phyloP scores from a whole-genome alignment of 2,888 invertebrate species.

The Spilarctia lutea region DNA sequence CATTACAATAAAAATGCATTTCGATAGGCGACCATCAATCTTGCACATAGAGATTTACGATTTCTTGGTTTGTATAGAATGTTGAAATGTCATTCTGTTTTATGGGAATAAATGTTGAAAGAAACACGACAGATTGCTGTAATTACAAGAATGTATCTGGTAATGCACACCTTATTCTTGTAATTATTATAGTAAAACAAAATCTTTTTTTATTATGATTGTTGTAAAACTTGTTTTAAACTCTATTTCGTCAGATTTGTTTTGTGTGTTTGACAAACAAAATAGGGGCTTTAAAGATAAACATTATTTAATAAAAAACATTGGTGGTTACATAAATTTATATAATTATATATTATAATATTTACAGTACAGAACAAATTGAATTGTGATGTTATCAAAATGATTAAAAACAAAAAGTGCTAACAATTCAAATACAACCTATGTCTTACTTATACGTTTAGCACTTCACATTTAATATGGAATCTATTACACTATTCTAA shows the following conservation, averaged over 20 bases:
- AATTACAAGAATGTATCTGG: neutral
- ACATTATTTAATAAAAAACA: too few relatives aligned
- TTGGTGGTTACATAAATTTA: too few relatives aligned
- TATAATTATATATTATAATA: too few relatives aligned
- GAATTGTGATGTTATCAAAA: neutral
- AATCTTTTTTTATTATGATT: too few relatives aligned
- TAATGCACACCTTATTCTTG: neutral
- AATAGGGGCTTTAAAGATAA: too few relatives aligned
- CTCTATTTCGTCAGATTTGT: too few relatives aligned
- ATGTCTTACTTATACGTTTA: too few relatives aligned
- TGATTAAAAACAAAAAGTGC: neutral
- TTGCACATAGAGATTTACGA: slow-evolving; percentile 59
- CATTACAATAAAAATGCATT: slow-evolving; percentile 81
- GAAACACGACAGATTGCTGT: neutral
- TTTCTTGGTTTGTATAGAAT: slow-evolving; percentile 51
- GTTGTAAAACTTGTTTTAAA: too few relatives aligned
- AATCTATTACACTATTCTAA: neutral
- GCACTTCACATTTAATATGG: neutral
- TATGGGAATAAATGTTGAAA: neutral
- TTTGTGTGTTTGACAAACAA: too few relatives aligned
- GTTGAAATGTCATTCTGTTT: slow-evolving; percentile 57
- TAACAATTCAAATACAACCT: neutral
- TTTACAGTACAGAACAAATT: too few relatives aligned
- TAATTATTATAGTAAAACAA: neutral
- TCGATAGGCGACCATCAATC: slow-evolving; percentile 75